These are phyloP conservation scores for Drosophila pruinosa DNA, from an alignment of 1,140 invertebrate genomes.

Conservation along the genomic window DNA sequence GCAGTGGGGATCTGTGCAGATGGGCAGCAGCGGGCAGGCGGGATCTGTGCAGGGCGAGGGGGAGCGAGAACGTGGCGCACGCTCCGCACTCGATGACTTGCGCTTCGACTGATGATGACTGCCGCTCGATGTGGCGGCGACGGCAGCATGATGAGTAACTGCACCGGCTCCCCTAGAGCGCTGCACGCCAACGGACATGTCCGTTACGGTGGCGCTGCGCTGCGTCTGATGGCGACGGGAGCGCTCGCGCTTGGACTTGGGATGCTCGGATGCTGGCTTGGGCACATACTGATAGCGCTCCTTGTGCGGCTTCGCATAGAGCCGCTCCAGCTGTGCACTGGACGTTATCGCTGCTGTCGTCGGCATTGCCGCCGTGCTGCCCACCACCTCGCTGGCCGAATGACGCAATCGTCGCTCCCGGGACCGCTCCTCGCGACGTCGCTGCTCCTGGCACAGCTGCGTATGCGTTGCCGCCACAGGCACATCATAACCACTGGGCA, in stretches of 20 bases:
- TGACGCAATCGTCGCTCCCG: conserved; percentile 62
- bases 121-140: neutral
- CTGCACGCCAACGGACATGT: conserved; percentile 76
- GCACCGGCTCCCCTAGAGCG: too few species aligned
- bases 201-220: conserved; percentile 79
- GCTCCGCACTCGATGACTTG: conserved; percentile 80
- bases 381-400: conserved; percentile 76
- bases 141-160: too few species aligned
- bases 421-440: conserved; percentile 55
- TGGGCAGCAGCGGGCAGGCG: conserved; percentile 76
- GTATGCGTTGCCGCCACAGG: conserved; percentile 54
- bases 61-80: conserved; percentile 71
- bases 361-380: conserved; percentile 34
- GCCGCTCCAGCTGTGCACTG: conserved; percentile 57
- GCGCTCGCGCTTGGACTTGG: conserved; percentile 68
- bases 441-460: conserved; percentile 49
- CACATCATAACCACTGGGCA: conserved; percentile 68
- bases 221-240: conserved; percentile 82
- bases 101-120: conserved; percentile 50
- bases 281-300: conserved; percentile 82
- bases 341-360: conserved; percentile 1
- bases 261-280: conserved; percentile 39
- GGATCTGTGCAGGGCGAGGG: conserved; percentile 81
- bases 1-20: conserved; percentile 82
- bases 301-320: conserved; percentile 79